These are phyloP conservation scores for Microctonus aethiopoides DNA, from an alignment of 2,888 invertebrate genomes.

Conservation along the genomic window DNA sequence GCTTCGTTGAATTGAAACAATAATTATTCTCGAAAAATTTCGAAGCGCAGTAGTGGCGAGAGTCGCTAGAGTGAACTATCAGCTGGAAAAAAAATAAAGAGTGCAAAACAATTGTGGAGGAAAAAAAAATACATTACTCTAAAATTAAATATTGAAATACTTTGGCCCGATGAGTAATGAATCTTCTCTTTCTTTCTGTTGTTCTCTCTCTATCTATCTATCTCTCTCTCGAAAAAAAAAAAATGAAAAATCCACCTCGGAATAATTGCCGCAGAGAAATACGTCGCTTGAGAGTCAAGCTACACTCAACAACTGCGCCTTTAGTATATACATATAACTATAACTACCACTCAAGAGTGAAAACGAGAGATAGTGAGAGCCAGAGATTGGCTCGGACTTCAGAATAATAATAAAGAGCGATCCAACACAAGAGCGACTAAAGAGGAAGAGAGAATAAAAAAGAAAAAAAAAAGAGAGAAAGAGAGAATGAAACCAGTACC, in stretches of 20 bases:
- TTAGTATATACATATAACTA: not conserved
- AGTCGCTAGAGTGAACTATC: too few species aligned
- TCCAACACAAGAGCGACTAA: not conserved
- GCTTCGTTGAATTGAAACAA: conserved; percentile 52
- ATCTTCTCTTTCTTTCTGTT: too few species aligned
- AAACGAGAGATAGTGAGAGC: not conserved
- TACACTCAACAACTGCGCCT: not conserved
- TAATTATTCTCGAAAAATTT: conserved; percentile 21
- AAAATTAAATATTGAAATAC: not conserved
- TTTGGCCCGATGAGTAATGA: not conserved
- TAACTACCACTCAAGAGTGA: not conserved
- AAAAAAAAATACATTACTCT: too few species aligned
- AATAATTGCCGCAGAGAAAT: not conserved
- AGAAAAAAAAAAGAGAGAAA: conserved; percentile 2
- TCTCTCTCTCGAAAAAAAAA: not conserved
- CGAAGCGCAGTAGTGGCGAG: too few species aligned
- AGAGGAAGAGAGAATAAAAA: conserved; percentile 11
- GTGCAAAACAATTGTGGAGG: too few species aligned
- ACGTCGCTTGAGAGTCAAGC: conserved; percentile 10
- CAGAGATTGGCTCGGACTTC: conserved; percentile 5
- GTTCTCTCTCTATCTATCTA: too few species aligned
- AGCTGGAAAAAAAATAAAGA: too few species aligned
- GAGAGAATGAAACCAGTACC: conserved; percentile 26
- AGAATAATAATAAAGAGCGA: conserved; percentile 1
- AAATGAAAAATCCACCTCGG: not conserved